Evolutionary conservation across 1,140 invertebrate species (phyloP).

Genomic region (Teleopsis dalmanni): DNA sequence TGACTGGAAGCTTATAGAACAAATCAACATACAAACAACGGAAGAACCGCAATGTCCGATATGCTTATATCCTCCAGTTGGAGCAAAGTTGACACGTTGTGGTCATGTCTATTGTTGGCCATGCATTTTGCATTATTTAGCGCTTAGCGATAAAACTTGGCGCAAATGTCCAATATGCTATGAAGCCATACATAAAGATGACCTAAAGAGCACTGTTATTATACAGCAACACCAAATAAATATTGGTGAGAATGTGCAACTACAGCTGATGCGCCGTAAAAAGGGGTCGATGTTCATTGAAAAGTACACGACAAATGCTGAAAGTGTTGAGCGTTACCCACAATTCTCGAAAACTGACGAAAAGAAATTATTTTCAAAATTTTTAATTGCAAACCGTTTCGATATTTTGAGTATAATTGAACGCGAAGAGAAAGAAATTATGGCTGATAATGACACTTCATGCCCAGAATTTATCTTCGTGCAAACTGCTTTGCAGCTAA

Average conservation of each 20-base stretch:
- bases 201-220: conserved; percentile 46
- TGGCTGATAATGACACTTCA: conserved; percentile 58
- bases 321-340: conserved; percentile 21
- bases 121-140: conserved; percentile 88
- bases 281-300: conserved; percentile 69
- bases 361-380: conserved; percentile 60
- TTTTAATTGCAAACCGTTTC: conserved; percentile 60
- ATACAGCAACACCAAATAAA: conserved; percentile 47
- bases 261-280: conserved; percentile 80
- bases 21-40: conserved; percentile 66
- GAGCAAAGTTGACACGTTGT: conserved; percentile 87
- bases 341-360: conserved; percentile 40
- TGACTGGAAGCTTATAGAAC: conserved; percentile 85
- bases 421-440: conserved; percentile 63
- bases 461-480: conserved; percentile 79
- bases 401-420: conserved; percentile 63
- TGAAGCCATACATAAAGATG: conserved; percentile 55
- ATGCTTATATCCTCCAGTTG: conserved; percentile 73
- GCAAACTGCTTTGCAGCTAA: conserved; percentile 64
- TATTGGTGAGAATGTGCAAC: conserved; percentile 64
- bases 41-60: conserved; percentile 82
- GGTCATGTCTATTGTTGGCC: conserved; percentile 95
- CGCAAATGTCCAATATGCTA: conserved; percentile 83
- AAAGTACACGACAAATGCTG: conserved; percentile 37
- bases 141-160: conserved; percentile 67